Base-by-base conservation (phyloP, 2,113 vertebrate genomes). In the Pteronura brasiliensis region DNA sequence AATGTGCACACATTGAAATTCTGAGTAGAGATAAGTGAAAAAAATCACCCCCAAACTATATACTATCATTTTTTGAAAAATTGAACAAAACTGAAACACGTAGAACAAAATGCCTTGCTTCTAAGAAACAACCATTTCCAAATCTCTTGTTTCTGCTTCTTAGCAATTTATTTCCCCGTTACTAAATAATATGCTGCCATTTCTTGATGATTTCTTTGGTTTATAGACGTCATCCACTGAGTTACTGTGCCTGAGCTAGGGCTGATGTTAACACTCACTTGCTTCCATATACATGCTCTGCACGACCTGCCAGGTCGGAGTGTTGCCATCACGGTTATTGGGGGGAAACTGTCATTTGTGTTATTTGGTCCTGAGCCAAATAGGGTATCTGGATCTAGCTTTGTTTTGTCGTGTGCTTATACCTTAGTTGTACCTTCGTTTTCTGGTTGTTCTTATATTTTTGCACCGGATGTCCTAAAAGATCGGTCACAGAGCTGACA, bases 251-350 rank as follows among this genome's bases (percentile, higher is more conserved):
- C 1, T 8, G 21, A 44, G 6, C 8, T 4, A 55, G 13, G n/a
- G 9, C 7, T 31, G 8, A 18, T 55, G 23, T 1, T 11, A 10
- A 36, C 36, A 17, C 6, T 34, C 65, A 6, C 31, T 1, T 7
- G n/a, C n/a, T 0, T 0, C 21, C 3, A 0, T 29, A 4, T 6
- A 29, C 31, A 15, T 0, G 0, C 27, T 39, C 23, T 34, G 6
- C 23, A 39, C 5, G 11, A 29, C 10, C 6, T 0, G 3, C 20
- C 47, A 3, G 15, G 4, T 10, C 25, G 1, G 27, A 1, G 17
- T 34, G 14, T 4, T 27, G 34, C 1, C 17, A 3, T 42, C 4
- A 10, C 9, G 8, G 0, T 31, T 49, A 17, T 1, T 23, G 6
- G 31, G 34, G 17, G 8, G 18, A 36, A 63, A 23, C 14, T 29